Evolutionary conservation across 2,113 vertebrate species (phyloP).

Genomic region (Chamaea fasciata): DNA sequence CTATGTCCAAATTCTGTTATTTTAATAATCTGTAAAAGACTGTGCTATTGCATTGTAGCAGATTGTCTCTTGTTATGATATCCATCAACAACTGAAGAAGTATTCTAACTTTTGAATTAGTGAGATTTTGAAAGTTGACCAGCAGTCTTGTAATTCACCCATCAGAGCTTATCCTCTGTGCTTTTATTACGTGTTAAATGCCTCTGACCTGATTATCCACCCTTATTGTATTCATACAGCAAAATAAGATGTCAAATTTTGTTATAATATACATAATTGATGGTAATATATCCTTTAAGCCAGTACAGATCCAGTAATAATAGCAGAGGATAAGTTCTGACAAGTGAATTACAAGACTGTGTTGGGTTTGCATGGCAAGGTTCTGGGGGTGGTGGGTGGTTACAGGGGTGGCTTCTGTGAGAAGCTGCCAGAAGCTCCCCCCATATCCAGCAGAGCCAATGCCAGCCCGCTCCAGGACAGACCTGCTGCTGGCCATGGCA

Average conservation of each 20-base stretch:
- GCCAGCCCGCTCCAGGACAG: fast-evolving
- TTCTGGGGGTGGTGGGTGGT: too few species aligned
- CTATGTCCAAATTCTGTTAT: not conserved
- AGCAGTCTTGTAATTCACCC: not conserved
- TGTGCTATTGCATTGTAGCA: not conserved
- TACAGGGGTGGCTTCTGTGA: not conserved
- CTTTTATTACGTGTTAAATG: not conserved
- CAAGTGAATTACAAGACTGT: not conserved
- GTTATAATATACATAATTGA: not conserved
- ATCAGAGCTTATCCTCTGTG: not conserved
- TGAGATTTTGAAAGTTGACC: not conserved
- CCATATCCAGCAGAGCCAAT: not conserved
- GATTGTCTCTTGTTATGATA: not conserved
- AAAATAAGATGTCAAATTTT: not conserved
- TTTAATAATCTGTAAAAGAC: not conserved
- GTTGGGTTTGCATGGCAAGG: not conserved
- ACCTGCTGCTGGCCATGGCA: fast-evolving
- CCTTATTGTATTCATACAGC: not conserved
- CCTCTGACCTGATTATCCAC: not conserved
- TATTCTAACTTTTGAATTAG: not conserved
- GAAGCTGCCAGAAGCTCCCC: not conserved
- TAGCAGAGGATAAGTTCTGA: not conserved
- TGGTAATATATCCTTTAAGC: not conserved
- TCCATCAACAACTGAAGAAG: not conserved
- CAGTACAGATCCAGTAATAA: not conserved